Evolutionary conservation across 2,797 vertebrate species (phyloP).

Genomic region (Ara ararauna): DNA sequence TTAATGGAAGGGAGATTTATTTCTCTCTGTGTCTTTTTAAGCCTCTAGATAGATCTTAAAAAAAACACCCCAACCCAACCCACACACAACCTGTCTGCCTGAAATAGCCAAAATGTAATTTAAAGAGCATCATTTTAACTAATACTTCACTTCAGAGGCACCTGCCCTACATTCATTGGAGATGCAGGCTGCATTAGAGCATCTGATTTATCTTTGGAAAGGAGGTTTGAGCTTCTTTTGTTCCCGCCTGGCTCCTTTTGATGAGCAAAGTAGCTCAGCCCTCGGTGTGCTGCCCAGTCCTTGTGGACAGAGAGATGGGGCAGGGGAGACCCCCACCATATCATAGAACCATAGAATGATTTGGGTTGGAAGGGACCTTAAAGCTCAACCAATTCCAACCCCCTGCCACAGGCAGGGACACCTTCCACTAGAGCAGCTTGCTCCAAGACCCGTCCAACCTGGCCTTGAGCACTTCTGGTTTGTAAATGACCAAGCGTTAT

Average conservation of each 20-base stretch:
- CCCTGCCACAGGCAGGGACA: background rate
- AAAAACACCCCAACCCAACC: constrained; percentile 46
- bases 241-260: background rate
- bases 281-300: fast-evolving
- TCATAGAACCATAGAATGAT: background rate
- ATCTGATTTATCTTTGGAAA: constrained; percentile 67
- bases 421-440: background rate
- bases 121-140: constrained; percentile 79
- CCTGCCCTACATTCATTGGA: constrained; percentile 75
- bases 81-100: constrained; percentile 68
- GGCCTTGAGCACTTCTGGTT: background rate
- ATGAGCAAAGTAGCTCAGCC: background rate
- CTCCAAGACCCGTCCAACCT: background rate
- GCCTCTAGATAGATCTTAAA: constrained; percentile 75
- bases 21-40: constrained; percentile 77
- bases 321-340: fast-evolving
- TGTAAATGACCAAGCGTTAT: background rate
- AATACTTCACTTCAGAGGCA: constrained; percentile 75
- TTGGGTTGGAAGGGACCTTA: background rate
- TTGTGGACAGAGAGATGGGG: background rate
- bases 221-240: constrained; percentile 42
- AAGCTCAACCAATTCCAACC: background rate
- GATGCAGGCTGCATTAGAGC: constrained; percentile 60
- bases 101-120: constrained; percentile 76
- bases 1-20: constrained; percentile 79